Conservation (phyloP, 2,113 vertebrate species). For the Bubo scandiacus region DNA sequence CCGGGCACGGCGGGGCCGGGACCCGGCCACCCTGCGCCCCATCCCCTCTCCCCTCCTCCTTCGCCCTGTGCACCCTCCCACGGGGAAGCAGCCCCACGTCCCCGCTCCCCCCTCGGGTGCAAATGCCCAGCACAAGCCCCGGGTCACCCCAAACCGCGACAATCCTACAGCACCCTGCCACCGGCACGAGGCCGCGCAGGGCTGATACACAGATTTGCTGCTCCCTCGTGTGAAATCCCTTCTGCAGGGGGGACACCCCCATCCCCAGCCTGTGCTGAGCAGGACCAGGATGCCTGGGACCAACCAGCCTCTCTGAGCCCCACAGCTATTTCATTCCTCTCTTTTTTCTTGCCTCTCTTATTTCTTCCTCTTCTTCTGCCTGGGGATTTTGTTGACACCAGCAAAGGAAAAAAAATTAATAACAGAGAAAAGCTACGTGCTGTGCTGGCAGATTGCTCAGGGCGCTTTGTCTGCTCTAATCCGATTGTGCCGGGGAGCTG, state of each 20-base stretch:
- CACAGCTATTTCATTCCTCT: neutral
- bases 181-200: fast-evolving
- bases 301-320: neutral
- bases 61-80: neutral
- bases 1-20: neutral
- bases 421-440: slow-evolving; percentile 47
- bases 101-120: fast-evolving
- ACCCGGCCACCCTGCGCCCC: fast-evolving
- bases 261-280: fast-evolving
- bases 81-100: fast-evolving
- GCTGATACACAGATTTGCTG: neutral
- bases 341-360: neutral
- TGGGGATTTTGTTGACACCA: slow-evolving; percentile 41
- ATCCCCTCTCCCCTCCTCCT: neutral
- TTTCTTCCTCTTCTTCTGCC: slow-evolving; percentile 13
- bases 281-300: neutral
- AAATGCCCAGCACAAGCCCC: fast-evolving
- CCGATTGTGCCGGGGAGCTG: slow-evolving; percentile 27
- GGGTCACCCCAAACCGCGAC: neutral
- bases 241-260: fast-evolving
- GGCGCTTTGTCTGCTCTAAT: slow-evolving; percentile 50
- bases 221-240: neutral
- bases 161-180: neutral
- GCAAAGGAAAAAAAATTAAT: slow-evolving; percentile 38
- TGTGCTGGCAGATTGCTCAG: slow-evolving; percentile 50